Evolutionary conservation across 2,888 invertebrate species (phyloP).

Genomic region (Anoplius nigerrimus): DNA sequence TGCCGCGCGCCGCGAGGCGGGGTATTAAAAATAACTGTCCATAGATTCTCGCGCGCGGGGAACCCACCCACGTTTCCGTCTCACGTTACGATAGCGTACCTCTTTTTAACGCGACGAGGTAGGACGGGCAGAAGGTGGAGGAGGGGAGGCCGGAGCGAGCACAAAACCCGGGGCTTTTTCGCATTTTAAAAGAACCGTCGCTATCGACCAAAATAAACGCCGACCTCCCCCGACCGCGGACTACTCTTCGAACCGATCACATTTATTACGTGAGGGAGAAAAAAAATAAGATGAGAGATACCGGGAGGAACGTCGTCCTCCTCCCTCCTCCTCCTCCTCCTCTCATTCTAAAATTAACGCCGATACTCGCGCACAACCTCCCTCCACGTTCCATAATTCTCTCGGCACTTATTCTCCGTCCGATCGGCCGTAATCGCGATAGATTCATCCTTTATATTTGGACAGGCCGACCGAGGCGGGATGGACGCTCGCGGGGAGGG

Average conservation of each 20-base stretch:
- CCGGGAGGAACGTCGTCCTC: constrained; percentile 15
- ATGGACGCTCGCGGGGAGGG: too few relatives aligned
- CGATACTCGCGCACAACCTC: too few relatives aligned
- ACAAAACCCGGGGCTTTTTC: constrained; percentile 37
- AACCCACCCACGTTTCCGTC: constrained; percentile 51
- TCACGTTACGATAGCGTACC: constrained; percentile 57
- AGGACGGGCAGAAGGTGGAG: too few relatives aligned
- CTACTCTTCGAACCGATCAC: constrained; percentile 33
- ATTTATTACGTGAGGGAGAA: constrained; percentile 38
- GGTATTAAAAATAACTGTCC: constrained; percentile 56
- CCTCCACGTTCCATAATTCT: too few relatives aligned
- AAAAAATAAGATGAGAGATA: constrained; percentile 13
- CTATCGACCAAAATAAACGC: constrained; percentile 43
- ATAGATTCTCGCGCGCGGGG: constrained; percentile 34
- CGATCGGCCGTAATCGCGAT: too few relatives aligned
- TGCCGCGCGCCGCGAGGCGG: constrained; percentile 15
- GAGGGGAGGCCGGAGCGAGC: too few relatives aligned
- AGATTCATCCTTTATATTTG: too few relatives aligned
- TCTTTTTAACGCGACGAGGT: constrained; percentile 41
- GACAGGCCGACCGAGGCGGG: too few relatives aligned
- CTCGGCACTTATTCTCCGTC: too few relatives aligned
- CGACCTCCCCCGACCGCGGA: constrained; percentile 42
- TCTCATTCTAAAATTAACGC: constrained; percentile 6
- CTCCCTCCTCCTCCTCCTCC: constrained; percentile 16
- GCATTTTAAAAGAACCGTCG: constrained; percentile 30